phyloP scores from a whole-genome alignment of 2,888 invertebrate genomes.

The Notodonta dromedarius region DNA sequence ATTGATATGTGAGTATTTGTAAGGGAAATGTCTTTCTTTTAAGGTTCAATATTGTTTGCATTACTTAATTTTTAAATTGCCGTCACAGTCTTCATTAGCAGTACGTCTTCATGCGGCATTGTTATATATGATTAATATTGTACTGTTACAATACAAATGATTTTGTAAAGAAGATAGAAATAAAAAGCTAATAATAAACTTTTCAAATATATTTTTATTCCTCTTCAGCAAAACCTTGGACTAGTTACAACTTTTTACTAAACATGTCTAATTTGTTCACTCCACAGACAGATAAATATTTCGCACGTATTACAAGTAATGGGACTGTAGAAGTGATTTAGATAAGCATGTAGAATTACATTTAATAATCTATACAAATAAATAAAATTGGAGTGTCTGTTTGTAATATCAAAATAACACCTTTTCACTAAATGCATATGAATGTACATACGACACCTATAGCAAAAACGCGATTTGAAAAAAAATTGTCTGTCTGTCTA shows the following conservation, averaged over 20 bases:
- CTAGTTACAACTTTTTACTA: slow-evolving; percentile 9
- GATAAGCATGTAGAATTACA: background rate
- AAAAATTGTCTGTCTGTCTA: too few relatives aligned
- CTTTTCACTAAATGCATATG: too few relatives aligned
- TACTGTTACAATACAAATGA: background rate
- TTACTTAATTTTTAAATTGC: too few relatives aligned
- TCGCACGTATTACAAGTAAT: background rate
- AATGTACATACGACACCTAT: too few relatives aligned
- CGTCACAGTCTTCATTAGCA: too few relatives aligned
- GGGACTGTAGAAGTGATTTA: background rate
- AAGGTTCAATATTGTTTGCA: slow-evolving; percentile 2
- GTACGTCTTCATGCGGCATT: too few relatives aligned
- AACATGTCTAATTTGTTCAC: background rate
- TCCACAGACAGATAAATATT: background rate
- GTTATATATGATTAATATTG: too few relatives aligned
- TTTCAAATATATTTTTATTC: slow-evolving; percentile 30
- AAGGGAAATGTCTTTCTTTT: background rate
- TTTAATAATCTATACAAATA: too few relatives aligned
- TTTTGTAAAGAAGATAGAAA: slow-evolving; percentile 13
- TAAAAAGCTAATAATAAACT: slow-evolving; percentile 22
- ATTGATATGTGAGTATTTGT: slow-evolving; percentile 6
- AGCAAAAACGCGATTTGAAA: too few relatives aligned
- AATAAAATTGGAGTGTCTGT: too few relatives aligned
- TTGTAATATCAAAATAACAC: too few relatives aligned
- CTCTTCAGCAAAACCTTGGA: slow-evolving; percentile 21